phyloP scores from a whole-genome alignment of 2,113 vertebrate genomes.

The Cinclus cinclus region DNA sequence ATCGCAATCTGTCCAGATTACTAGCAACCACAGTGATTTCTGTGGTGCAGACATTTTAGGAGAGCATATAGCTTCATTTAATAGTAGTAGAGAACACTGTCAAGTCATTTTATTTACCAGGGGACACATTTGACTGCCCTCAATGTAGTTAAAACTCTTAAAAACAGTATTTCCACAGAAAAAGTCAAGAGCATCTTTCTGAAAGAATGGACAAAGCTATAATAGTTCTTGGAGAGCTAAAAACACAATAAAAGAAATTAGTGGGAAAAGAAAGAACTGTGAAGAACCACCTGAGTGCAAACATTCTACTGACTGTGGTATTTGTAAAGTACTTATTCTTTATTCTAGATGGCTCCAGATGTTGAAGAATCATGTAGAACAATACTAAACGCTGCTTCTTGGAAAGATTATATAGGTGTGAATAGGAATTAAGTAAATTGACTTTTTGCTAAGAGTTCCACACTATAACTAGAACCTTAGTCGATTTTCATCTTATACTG shows the following conservation, averaged over 20 bases:
- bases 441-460: neutral
- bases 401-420: neutral
- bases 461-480: neutral
- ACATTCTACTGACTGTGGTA: neutral
- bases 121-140: neutral
- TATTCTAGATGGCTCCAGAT: neutral
- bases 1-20: neutral
- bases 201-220: neutral
- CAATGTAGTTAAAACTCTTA: neutral
- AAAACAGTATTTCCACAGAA: neutral
- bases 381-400: neutral
- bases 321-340: neutral
- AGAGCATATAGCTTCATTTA: neutral
- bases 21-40: neutral
- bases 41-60: neutral
- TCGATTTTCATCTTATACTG: neutral
- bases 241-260: neutral
- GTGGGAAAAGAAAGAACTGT: neutral
- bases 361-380: neutral
- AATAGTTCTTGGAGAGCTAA: neutral
- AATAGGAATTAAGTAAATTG: neutral
- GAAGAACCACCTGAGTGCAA: neutral
- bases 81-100: neutral
- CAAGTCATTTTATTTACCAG: constrained; percentile 14
- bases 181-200: neutral